phyloP scores from a whole-genome alignment of 2,888 invertebrate genomes.

The Linnaemya vulpina region DNA sequence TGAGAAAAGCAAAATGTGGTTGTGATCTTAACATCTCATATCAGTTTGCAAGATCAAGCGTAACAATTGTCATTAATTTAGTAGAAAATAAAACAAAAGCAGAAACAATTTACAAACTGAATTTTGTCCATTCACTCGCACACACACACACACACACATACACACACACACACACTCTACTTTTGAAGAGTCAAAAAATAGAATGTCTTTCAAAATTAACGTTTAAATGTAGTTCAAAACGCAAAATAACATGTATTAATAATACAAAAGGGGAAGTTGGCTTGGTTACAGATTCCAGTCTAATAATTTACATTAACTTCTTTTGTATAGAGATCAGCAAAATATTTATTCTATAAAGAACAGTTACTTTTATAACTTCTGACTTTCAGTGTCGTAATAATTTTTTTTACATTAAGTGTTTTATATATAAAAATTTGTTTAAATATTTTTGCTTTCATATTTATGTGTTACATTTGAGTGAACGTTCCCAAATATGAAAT shows the following conservation, averaged over 20 bases:
- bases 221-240: slow-evolving; percentile 30
- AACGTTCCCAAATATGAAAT: too few species aligned
- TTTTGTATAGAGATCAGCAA: too few species aligned
- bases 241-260: neutral
- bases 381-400: too few species aligned
- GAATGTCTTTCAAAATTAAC: slow-evolving; percentile 63
- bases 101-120: slow-evolving; percentile 46
- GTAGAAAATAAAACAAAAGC: slow-evolving; percentile 8
- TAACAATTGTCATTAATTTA: slow-evolving; percentile 80
- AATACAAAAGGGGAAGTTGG: slow-evolving; percentile 3
- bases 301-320: neutral
- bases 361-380: too few species aligned
- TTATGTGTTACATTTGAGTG: too few species aligned
- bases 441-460: too few species aligned
- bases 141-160: too few species aligned
- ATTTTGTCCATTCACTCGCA: slow-evolving; percentile 78
- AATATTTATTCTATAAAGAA: too few species aligned
- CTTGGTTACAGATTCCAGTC: neutral
- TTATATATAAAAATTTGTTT: too few species aligned
- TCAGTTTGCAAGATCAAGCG: slow-evolving; percentile 78
- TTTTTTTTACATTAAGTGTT: too few species aligned
- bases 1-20: slow-evolving; percentile 21
- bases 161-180: too few species aligned
- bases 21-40: slow-evolving; percentile 58
- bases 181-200: slow-evolving; percentile 23